Base-by-base conservation (phyloP, 2,797 vertebrate genomes). In the Thaleichthys pacificus region DNA sequence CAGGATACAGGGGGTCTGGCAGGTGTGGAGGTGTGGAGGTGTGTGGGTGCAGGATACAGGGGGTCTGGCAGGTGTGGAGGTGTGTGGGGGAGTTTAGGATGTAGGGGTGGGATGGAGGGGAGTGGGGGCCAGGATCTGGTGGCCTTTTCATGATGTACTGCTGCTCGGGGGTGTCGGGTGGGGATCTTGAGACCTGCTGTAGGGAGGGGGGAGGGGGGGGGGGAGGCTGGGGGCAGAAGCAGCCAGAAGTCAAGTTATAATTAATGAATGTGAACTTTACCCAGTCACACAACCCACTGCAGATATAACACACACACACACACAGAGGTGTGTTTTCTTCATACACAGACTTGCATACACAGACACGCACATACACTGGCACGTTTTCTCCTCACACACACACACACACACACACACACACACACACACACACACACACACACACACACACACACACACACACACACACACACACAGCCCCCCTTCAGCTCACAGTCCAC, bases 231-330 rank as follows among this genome's bases (percentile, higher is more conserved):
- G 35, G 24, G 35, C 61, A 82, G 80, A 63, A 70, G 72, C 77
- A 79, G 77, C 78, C 78, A 81, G 86, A 82, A 82, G 69, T 80
- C 82, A 83, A 74, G 72, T 82, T 84, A 85, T 91, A 85, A 92
- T 88, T 91, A 89, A 93, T 91, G 85, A 88, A 90, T 88, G 84
- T 84, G 84, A 90, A 87, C 86, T 84, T 88, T 84, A 82, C 76
- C 77, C 74, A 83, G 86, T 66, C 82, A 77, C 68, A 68, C 79
- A 80, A 68, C 65, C 71, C 51, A 0, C 22, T 61, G 77, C 58
- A 71, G 32, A 66, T 51, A 19, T 51, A 51, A 19, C 12, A 47
- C 63, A 1, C 63, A 22, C 62, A 21, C 30, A 38, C 62, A n/a
- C 62, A 38, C 62, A 26, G 26, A 28, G 28, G 28, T 28, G 28